Evolutionary conservation across 64 coral and sea anemone species (phyloP), one percentile per base, ranked within the genome.

Genomic region (Dendronephthya gigantea): DNA sequence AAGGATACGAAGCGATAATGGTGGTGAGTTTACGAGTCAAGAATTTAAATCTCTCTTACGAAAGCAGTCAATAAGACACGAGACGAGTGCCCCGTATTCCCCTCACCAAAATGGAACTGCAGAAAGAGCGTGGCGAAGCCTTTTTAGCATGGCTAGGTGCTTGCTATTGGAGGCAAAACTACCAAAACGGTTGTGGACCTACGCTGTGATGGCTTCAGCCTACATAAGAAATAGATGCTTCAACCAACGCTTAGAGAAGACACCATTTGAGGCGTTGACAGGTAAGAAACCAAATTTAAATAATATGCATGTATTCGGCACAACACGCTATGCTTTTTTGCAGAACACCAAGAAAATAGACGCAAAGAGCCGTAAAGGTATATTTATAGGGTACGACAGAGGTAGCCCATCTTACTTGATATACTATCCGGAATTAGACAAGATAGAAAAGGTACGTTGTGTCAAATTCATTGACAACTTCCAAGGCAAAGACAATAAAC

Each of bases 1-100:
- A 33, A 29, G 72, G 52, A 86, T 86, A 36, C 66, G 84, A 86
- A 86, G 84, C 84, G 84, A 86, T 56, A 86, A 86, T 86, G 84
- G 84, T 40, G 68, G 52, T 2, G 84, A 86, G 68, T 86, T 86
- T 56, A 86, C 51, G 17, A 66, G 84, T 19, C 50, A 66, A 19
- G 34, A 39, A 35, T 86, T 86, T n/a, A 7, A 86, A 86, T 52
- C 37, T 0, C 9, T 86, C 34, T 9, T 86, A 7, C 84, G 84
- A 25, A 23, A 39, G 35, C n/a, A 62, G 66, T 31, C 50, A 16
- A 86, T 86, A 19, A 86, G 68, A 68, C 84, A 86, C 38, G 51
- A 86, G 38, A 86, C 72, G 9, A 79, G 32, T 49, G 84, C 84
- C 35, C 50, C 25, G 51, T 86, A 86, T 62, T 86, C 84, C 40